Conservation (phyloP, 2,113 vertebrate genomes). For the Cynopterus brachyotis region DNA sequence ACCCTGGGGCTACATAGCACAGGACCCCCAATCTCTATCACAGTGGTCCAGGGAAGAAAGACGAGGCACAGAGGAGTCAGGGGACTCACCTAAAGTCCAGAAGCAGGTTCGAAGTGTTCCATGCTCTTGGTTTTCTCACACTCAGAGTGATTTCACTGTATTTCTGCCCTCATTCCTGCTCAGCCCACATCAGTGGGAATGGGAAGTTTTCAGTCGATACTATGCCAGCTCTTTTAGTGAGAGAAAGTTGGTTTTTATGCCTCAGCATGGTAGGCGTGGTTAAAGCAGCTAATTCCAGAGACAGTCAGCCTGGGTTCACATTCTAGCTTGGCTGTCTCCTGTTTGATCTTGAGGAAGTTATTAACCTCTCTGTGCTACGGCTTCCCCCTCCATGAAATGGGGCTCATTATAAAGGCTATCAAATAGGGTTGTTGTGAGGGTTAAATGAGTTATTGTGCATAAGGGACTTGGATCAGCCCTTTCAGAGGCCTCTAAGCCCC, state of each 20-base stretch:
- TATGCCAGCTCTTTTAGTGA: background rate
- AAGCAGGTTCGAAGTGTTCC: background rate
- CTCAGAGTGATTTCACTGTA: background rate
- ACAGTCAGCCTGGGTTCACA: background rate
- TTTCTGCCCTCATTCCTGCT: too few species aligned
- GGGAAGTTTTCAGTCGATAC: background rate
- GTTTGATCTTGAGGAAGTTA: background rate
- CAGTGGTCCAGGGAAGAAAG: background rate
- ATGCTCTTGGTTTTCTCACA: background rate
- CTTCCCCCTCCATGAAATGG: background rate
- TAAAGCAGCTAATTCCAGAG: background rate
- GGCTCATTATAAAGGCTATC: background rate
- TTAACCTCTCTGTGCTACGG: background rate
- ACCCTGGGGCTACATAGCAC: background rate
- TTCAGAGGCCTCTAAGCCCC: background rate
- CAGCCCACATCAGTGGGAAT: fast-evolving
- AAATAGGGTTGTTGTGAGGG: background rate
- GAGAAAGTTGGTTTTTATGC: background rate
- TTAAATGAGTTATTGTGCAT: background rate
- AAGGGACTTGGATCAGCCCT: background rate
- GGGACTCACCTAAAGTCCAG: background rate
- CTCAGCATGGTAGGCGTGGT: background rate
- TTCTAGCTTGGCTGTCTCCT: background rate
- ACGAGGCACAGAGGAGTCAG: background rate
- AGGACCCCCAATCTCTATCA: background rate